Evolutionary conservation across 2,113 vertebrate genomes (phyloP).

Genomic region (Pangasianodon gigas): DNA sequence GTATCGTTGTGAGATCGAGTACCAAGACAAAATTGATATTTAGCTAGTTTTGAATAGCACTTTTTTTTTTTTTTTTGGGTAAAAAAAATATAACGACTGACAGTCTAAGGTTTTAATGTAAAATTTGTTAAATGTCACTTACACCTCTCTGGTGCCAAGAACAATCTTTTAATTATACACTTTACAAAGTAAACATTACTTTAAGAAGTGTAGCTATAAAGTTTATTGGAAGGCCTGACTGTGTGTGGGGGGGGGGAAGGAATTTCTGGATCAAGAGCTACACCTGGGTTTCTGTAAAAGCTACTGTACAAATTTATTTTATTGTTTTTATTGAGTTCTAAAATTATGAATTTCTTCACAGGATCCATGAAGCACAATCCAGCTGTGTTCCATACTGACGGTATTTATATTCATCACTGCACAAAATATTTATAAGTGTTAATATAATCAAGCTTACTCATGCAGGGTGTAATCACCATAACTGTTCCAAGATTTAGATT

Average conservation of each 20-base stretch:
- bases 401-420: conserved; percentile 55
- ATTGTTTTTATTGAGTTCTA: background rate
- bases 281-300: background rate
- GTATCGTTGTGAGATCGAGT: background rate
- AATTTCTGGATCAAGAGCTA: background rate
- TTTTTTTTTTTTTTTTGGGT: too few relatives aligned
- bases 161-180: background rate
- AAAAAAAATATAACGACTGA: too few relatives aligned
- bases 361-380: conserved; percentile 46
- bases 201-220: too few relatives aligned
- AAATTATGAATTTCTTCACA: conserved; percentile 42
- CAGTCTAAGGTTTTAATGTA: too few relatives aligned
- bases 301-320: background rate
- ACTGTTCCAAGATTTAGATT: background rate
- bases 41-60: too few relatives aligned
- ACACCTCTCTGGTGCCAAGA: background rate
- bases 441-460: background rate
- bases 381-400: conserved; percentile 56
- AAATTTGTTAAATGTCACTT: background rate
- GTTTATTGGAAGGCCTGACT: too few relatives aligned
- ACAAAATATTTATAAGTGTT: background rate
- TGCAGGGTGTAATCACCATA: background rate
- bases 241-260: too few relatives aligned
- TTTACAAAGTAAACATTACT: too few relatives aligned
- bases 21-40: background rate